Evolutionary conservation across 2,797 vertebrate genomes (phyloP).

Genomic region (Coregonus ussuriensis): DNA sequence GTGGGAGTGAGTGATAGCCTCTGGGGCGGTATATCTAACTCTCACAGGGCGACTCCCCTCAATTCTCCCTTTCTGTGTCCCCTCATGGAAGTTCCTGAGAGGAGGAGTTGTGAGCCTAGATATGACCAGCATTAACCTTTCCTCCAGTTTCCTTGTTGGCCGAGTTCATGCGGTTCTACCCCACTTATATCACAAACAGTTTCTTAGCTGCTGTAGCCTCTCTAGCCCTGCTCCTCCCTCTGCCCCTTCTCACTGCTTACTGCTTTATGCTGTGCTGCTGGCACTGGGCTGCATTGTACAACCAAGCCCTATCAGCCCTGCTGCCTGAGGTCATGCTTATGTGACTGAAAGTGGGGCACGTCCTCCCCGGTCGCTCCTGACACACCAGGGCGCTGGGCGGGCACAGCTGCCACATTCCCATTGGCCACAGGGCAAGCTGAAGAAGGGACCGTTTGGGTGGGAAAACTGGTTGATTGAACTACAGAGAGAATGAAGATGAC

Average conservation of each 20-base stretch:
- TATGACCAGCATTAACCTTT: slow-evolving; percentile 76
- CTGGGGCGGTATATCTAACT: slow-evolving; percentile 70
- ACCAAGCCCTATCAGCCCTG: slow-evolving; percentile 24
- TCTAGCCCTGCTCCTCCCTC: slow-evolving; percentile 28
- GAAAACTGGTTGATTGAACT: neutral
- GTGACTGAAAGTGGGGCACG: slow-evolving; percentile 59
- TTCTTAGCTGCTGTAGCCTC: slow-evolving; percentile 48
- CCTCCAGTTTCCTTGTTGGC: slow-evolving; percentile 74
- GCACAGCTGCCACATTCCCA: slow-evolving; percentile 49
- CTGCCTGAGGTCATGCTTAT: slow-evolving; percentile 54
- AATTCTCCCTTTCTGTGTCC: slow-evolving; percentile 38
- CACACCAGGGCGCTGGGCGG: slow-evolving; percentile 38
- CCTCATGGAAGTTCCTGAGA: slow-evolving; percentile 57
- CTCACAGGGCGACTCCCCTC: slow-evolving; percentile 48
- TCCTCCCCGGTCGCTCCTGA: slow-evolving; percentile 38
- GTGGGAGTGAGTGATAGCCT: slow-evolving; percentile 49
- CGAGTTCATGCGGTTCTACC: slow-evolving; percentile 62
- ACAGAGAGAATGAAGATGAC: neutral
- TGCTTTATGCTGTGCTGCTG: neutral
- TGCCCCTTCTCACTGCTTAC: slow-evolving; percentile 13
- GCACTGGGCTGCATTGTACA: slow-evolving; percentile 8
- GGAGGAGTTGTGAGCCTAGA: slow-evolving; percentile 60
- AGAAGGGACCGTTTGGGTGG: neutral
- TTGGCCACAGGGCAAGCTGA: slow-evolving; percentile 4
- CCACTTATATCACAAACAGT: slow-evolving; percentile 72